A percentile compares a stretch with the other conserved stretches of the same genome.
These are phyloP conservation scores for Neuroscelio doddi DNA, from an alignment of 2,888 invertebrate genomes.

Conservation along the genomic window DNA sequence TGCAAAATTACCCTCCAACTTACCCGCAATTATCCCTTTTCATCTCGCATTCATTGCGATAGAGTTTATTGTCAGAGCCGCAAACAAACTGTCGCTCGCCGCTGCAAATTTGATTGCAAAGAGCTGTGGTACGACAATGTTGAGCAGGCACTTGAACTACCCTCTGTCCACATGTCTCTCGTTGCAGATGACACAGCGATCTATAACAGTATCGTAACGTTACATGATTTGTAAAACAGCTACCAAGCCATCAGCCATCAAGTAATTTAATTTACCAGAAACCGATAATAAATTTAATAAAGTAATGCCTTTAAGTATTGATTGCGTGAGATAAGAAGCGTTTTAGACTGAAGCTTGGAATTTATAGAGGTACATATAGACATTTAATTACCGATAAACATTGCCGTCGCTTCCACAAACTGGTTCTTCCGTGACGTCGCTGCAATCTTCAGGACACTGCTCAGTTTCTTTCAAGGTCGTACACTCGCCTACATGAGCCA, in stretches of 20 bases:
- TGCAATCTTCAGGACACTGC: slow-evolving; percentile 78
- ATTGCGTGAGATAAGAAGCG: slow-evolving; percentile 14
- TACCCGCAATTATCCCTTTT: slow-evolving; percentile 91
- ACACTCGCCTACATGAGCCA: slow-evolving; percentile 92
- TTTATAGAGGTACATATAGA: slow-evolving; percentile 9
- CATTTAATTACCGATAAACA: slow-evolving; percentile 80
- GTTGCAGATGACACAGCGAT: slow-evolving; percentile 87
- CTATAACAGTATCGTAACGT: slow-evolving; percentile 70
- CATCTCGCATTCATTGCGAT: slow-evolving; percentile 93
- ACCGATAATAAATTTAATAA: background rate
- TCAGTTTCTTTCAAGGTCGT: slow-evolving; percentile 80
- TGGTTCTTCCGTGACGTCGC: slow-evolving; percentile 78
- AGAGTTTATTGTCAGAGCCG: slow-evolving; percentile 92
- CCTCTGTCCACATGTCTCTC: slow-evolving; percentile 88
- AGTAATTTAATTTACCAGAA: background rate
- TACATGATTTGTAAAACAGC: too few species aligned
- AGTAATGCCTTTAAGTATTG: slow-evolving; percentile 7
- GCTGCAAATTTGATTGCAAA: slow-evolving; percentile 84
- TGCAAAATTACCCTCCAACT: slow-evolving; percentile 53
- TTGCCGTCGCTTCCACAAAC: slow-evolving; percentile 93
- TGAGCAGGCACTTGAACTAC: slow-evolving; percentile 87
- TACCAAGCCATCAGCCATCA: background rate
- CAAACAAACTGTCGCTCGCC: slow-evolving; percentile 87
- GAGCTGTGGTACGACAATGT: slow-evolving; percentile 89
- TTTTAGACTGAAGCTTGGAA: slow-evolving; percentile 9